phyloP scores from a whole-genome alignment of 2,113 vertebrate genomes.

The Nipponia nippon region DNA sequence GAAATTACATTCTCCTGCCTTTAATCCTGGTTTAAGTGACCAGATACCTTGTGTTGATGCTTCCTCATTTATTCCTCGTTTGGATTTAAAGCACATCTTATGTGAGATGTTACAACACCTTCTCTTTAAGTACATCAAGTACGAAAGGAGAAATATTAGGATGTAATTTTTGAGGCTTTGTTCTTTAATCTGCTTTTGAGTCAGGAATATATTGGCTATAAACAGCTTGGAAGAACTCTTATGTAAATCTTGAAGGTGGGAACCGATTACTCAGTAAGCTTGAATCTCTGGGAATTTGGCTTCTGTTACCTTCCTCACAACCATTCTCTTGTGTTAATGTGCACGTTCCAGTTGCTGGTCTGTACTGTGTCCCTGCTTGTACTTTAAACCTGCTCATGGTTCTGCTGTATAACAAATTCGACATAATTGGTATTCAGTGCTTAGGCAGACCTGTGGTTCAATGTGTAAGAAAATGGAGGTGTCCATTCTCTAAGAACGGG shows the following conservation, averaged over 20 bases:
- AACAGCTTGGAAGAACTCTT: background rate
- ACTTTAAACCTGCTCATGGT: constrained; percentile 1
- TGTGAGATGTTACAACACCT: background rate
- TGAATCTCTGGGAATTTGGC: constrained; percentile 40
- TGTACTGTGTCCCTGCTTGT: constrained; percentile 11
- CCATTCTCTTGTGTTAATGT: background rate
- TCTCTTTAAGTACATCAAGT: background rate
- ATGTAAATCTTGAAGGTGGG: constrained; percentile 25
- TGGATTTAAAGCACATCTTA: background rate
- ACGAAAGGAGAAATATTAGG: background rate
- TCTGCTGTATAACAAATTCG: constrained; percentile 27
- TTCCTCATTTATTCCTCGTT: background rate
- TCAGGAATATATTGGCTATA: background rate
- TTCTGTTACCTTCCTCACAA: constrained; percentile 25
- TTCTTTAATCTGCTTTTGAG: background rate
- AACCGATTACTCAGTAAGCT: constrained; percentile 47
- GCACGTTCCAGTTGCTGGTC: background rate
- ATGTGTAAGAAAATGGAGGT: background rate
- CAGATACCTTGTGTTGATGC: background rate
- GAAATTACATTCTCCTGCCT: background rate
- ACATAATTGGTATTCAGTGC: constrained; percentile 2
- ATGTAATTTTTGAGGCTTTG: background rate
- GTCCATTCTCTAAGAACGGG: background rate
- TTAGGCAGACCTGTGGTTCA: background rate
- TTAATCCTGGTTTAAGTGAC: background rate